Evolutionary conservation across 64 coral and sea anemone species (phyloP).

Genomic region (Cladopsammia gracilis): DNA sequence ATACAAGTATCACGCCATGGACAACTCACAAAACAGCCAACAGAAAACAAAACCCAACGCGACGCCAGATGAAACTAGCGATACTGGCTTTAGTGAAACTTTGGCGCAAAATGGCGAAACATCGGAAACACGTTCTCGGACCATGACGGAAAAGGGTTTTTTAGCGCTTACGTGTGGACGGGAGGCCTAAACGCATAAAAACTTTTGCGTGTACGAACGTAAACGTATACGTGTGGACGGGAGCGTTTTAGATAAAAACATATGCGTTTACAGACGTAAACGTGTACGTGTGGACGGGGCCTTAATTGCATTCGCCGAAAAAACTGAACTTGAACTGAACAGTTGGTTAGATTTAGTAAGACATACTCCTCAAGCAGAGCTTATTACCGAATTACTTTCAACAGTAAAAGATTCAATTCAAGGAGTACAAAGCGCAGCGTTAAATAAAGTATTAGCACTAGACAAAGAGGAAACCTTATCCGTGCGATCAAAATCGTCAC

Average conservation of each 20-base stretch:
- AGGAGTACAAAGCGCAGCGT: background rate
- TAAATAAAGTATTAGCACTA: background rate
- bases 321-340: background rate
- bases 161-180: no score
- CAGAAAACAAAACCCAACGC: background rate
- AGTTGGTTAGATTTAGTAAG: constrained; percentile 11
- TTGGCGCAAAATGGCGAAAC: background rate
- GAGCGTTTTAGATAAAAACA: no score
- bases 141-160: constrained; percentile 37
- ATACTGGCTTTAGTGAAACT: constrained; percentile 61
- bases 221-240: no score
- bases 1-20: background rate
- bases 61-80: constrained; percentile 4
- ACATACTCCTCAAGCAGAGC: background rate
- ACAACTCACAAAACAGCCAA: background rate
- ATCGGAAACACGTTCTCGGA: constrained; percentile 34
- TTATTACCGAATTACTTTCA: background rate
- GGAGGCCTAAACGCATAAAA: no score
- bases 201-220: no score
- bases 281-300: no score
- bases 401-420: constrained; percentile 8
- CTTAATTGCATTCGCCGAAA: constrained; percentile 5
- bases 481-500: background rate
- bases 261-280: no score
- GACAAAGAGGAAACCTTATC: constrained; percentile 1